Base-by-base conservation (phyloP, 30 jellyfish, hydroid and myxozoan species). In the Hydractinia symbiolongicarpus region DNA sequence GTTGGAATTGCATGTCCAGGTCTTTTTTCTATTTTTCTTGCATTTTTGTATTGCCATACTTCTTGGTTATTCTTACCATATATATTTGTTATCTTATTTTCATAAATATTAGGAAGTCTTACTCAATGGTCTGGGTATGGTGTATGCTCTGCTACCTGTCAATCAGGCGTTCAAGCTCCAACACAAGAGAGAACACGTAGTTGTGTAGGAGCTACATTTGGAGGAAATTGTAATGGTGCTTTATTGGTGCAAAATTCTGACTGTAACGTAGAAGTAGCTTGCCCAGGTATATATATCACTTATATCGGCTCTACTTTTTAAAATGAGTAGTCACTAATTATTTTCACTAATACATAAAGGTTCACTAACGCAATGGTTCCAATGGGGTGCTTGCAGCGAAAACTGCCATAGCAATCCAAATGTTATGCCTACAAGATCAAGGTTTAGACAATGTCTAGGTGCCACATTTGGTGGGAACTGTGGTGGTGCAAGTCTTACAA, bases 141-240 rank as follows among this genome's bases (percentile, higher is more conserved):
- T 9, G 73, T 6, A 5, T 72, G 81, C 50, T 72, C 81, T 49
- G 81, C 81, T 7, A 5, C 81, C 9, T 72, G 81, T 17, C 81
- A 72, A 52, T 7, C 17, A 19, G 81, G 64, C 16, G 17, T 16
- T 40, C 17, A 16, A 19, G 81, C 64, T 10, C 81, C 81, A 9
- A 49, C 60, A 4, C 71, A 72, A 7, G 4, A 19, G 14, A 21
- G 83, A 20, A 17, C 51, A 50, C 76, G 83, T 10, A 11, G 6
- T 13, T 74, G 83, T 74, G 7, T 58, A 6, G 9, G 17, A 64
- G 7, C 8, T 51, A 64, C 74, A 13, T 64, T 64, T 64, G 74
- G 74, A 9, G 83, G 83, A n/a, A 74, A 6, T 74, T 74, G 83
- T 51, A 74, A 74, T 74, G 83, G 74, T n/a, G 72, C 72, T 8